A percentile compares a stretch with the other conserved stretches of the same genome.
These are phyloP conservation scores for Tauraco erythrolophus DNA, from an alignment of 2,113 vertebrate species.

Conservation along the genomic window DNA sequence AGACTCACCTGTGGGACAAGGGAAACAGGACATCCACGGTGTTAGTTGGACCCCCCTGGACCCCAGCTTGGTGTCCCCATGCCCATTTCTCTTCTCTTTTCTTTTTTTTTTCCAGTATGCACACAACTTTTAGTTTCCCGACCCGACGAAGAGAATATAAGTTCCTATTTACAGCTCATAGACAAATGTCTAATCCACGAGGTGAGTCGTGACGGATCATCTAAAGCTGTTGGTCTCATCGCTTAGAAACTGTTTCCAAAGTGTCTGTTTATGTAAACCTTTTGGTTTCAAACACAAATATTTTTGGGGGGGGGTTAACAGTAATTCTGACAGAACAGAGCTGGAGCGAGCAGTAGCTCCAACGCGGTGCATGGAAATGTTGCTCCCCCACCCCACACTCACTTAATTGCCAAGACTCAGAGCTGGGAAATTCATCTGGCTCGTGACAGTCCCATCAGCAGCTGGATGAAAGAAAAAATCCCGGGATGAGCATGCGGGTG, in stretches of 20 bases:
- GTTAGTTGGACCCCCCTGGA: not conserved
- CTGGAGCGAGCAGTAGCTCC: not conserved
- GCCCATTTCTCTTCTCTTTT: not conserved
- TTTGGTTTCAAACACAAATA: slow-evolving; percentile 50
- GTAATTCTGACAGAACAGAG: slow-evolving; percentile 20
- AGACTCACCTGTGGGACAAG: not conserved
- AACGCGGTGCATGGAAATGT: not conserved
- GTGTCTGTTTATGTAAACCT: slow-evolving; percentile 37
- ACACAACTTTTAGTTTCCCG: slow-evolving; percentile 97
- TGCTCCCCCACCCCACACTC: not conserved
- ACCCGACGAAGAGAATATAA: slow-evolving; percentile 97
- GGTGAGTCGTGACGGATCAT: slow-evolving; percentile 76
- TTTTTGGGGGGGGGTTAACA: slow-evolving; percentile 14
- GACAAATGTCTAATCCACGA: slow-evolving; percentile 98
- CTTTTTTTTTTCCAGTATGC: slow-evolving; percentile 82
- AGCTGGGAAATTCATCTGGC: not conserved
- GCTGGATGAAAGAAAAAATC: not conserved
- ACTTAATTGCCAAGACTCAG: not conserved
- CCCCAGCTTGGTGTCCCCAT: not conserved
- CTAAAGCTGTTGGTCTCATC: slow-evolving; percentile 18
- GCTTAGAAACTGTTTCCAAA: slow-evolving; percentile 54
- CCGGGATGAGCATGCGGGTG: not conserved
- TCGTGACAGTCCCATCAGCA: not conserved
- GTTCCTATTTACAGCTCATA: slow-evolving; percentile 97
- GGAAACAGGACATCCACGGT: not conserved